Evolutionary conservation across 1,140 invertebrate genomes (phyloP).

Genomic region (Tribolium castaneum): DNA sequence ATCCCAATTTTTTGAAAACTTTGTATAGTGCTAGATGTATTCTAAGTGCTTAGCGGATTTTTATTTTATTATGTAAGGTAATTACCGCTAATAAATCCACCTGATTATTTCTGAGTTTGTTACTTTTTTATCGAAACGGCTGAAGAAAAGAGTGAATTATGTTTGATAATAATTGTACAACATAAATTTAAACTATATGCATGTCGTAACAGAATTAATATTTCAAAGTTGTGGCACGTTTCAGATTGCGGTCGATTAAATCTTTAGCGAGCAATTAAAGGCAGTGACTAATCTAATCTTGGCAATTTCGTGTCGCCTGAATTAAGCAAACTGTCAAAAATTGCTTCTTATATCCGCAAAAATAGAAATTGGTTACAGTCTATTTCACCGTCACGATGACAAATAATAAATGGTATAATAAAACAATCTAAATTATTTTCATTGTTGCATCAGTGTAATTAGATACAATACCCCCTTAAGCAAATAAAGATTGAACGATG

Average conservation of each 20-base stretch:
- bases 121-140: too few relatives aligned
- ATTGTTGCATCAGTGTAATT: neutral
- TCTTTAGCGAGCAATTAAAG: neutral
- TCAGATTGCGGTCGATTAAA: neutral
- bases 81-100: too few relatives aligned
- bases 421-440: neutral
- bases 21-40: too few relatives aligned
- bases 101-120: too few relatives aligned
- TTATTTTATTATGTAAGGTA: too few relatives aligned
- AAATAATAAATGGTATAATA: neutral
- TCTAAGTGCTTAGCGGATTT: too few relatives aligned
- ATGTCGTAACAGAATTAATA: neutral
- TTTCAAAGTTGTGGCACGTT: neutral
- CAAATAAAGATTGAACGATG: neutral
- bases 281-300: neutral
- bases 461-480: neutral
- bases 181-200: too few relatives aligned
- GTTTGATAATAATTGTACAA: too few relatives aligned
- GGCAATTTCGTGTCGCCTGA: neutral
- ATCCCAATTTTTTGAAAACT: too few relatives aligned
- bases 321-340: neutral
- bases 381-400: neutral
- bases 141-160: too few relatives aligned
- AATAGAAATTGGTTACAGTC: neutral
- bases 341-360: neutral